Base-by-base conservation (phyloP, 92 coral and sea anemone species). In the Epizoanthus rinbou region DNA sequence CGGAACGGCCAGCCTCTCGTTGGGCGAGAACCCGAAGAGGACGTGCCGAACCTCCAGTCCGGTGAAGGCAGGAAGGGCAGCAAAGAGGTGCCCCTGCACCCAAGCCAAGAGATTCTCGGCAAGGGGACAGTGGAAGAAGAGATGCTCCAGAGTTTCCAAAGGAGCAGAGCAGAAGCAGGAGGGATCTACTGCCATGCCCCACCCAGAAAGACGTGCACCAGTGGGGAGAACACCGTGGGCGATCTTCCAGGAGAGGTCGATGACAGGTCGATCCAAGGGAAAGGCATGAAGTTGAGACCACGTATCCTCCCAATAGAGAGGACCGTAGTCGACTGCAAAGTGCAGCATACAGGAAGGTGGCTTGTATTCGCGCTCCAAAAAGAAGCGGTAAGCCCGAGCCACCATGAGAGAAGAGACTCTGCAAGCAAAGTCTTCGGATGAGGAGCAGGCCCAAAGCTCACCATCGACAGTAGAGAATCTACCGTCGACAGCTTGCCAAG, bases 211-310 rank as follows among this genome's bases (percentile, higher is more conserved):
- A 6, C 83, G 84, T 8, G 75, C 21, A n/a, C 64, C 88, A 23
- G 59, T 67, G 69, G 79, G 80, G 14, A 84, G 75, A 15, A 84
- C 75, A 11, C 87, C 87, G 16, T 84, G 87, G 23, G 82, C 87
- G 52, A 84, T 37, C 74, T 84, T 39, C 82, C 87, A 84, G n/a
- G 53, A 52, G 0, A 74, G 13, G 45, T 84, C 84, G 3, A 39
- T 39, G n/a, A 76, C 57, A 0, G 76, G 28, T 0, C 88, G 76
- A 17, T 85, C 84, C 21, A 85, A 35, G 3, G 68, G 62, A 1
- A 56, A n/a, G 17, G 53, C 4, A 33, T 75, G 83, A 1, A 85
- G 24, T 22, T 85, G 88, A 15, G 25, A 4, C 88, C 84, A 85
- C 5, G 78, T 85, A 31, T 68, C 24, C 11, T 25, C 8, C 88